Percentiles rank a stretch among this genome's conserved stretches.
phyloP scores from a whole-genome alignment of 1,140 invertebrate species.

The Bombus confusus region DNA sequence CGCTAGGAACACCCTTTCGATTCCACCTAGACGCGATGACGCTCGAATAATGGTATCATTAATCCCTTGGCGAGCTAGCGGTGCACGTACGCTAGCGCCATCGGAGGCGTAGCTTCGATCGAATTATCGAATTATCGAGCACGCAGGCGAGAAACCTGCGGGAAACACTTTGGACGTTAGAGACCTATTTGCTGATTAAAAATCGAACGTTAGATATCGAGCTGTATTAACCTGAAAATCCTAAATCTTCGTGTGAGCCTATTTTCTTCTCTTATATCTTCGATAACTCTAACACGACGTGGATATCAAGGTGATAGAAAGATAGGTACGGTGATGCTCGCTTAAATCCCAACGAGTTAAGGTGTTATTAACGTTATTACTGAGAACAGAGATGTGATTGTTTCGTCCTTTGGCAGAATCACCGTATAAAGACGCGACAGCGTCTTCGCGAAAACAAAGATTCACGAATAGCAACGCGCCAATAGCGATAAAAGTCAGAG shows the following conservation, averaged over 20 bases:
- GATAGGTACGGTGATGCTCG: background rate
- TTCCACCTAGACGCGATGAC: slow-evolving; percentile 29
- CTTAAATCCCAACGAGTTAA: background rate
- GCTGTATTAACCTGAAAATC: background rate
- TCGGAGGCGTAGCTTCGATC: background rate
- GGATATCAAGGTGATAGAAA: background rate
- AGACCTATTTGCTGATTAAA: background rate
- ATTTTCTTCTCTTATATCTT: background rate
- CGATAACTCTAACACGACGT: too few relatives aligned
- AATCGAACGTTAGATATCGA: background rate
- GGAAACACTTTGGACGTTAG: background rate
- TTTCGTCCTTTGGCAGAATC: too few relatives aligned
- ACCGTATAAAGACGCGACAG: background rate
- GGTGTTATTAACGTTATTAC: too few relatives aligned
- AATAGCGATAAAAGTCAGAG: background rate
- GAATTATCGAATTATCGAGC: slow-evolving; percentile 38
- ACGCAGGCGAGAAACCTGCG: background rate
- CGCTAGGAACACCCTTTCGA: slow-evolving; percentile 12
- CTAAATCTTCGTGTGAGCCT: background rate
- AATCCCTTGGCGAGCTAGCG: slow-evolving; percentile 12
- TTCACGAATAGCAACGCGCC: background rate
- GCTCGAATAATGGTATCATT: slow-evolving; percentile 55
- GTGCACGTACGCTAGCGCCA: slow-evolving; percentile 6
- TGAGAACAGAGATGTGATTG: too few relatives aligned
- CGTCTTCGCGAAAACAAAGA: background rate